phyloP scores from a whole-genome alignment of 2,113 vertebrate genomes.

The Mellivora capensis region DNA sequence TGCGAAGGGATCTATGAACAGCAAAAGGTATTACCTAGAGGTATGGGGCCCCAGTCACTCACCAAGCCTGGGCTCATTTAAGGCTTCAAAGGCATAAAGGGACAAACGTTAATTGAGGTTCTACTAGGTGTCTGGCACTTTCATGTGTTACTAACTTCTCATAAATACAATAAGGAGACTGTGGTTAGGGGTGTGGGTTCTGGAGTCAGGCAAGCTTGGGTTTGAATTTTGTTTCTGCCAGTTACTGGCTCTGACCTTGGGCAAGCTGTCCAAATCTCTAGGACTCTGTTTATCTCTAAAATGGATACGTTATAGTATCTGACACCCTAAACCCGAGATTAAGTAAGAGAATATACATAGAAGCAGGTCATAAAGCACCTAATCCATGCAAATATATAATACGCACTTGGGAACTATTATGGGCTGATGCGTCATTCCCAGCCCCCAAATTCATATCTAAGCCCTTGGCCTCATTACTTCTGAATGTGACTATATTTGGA shows the following conservation, averaged over 20 bases:
- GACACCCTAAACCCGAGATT: not conserved
- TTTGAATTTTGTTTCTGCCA: not conserved
- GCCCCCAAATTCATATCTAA: not conserved
- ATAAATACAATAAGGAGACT: fast-evolving
- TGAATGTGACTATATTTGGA: not conserved
- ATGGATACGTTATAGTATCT: not conserved
- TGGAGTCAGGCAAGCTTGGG: not conserved
- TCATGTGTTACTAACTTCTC: not conserved
- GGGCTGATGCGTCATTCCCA: not conserved
- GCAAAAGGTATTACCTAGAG: not conserved
- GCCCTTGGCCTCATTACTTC: not conserved
- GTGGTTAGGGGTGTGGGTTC: not conserved
- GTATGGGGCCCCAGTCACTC: not conserved
- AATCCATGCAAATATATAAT: not conserved
- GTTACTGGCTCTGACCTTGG: not conserved
- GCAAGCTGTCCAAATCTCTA: not conserved
- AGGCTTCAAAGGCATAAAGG: not conserved
- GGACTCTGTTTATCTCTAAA: not conserved
- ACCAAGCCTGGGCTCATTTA: not conserved
- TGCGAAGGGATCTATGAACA: not conserved
- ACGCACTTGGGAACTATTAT: not conserved
- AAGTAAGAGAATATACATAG: not conserved
- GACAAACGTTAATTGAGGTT: not conserved
- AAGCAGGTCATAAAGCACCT: not conserved
- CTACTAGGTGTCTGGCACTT: too few species aligned